A percentile compares a stretch with the other conserved stretches of the same genome.
Evolutionary conservation across 2,113 vertebrate species (phyloP).

Genomic region (Lonchura striata): DNA sequence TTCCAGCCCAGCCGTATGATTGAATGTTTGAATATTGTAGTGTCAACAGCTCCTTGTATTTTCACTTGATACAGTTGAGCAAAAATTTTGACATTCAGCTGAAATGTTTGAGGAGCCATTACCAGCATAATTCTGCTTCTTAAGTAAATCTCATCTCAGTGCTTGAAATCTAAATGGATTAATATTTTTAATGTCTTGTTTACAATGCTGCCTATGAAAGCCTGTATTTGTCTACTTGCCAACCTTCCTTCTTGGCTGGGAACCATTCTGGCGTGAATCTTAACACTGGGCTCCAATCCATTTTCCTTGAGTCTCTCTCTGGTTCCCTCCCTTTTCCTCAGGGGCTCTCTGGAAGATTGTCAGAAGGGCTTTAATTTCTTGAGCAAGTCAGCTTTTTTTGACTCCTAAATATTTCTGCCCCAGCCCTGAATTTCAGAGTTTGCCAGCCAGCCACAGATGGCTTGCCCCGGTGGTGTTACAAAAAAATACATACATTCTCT

Average conservation of each 20-base stretch:
- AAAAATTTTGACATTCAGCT: conserved; percentile 32
- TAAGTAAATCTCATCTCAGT: conserved; percentile 25
- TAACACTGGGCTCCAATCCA: conserved; percentile 65
- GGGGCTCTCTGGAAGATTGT: conserved; percentile 65
- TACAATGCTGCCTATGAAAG: conserved; percentile 67
- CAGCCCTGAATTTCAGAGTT: conserved; percentile 40
- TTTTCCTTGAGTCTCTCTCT: conserved; percentile 61
- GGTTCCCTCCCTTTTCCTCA: conserved; percentile 65
- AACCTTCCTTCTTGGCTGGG: conserved; percentile 65
- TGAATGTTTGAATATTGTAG: conserved; percentile 22
- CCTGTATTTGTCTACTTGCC: conserved; percentile 65
- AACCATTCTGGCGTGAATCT: conserved; percentile 63
- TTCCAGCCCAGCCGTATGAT: background rate
- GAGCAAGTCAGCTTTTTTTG: conserved; percentile 70
- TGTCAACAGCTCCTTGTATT: conserved; percentile 3
- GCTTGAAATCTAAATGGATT: conserved; percentile 50
- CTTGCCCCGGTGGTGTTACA: background rate
- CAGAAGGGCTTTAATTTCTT: conserved; percentile 73
- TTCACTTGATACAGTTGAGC: conserved; percentile 35
- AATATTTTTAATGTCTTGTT: conserved; percentile 67
- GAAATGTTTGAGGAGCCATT: conserved; percentile 51
- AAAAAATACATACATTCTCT: conserved; percentile 21
- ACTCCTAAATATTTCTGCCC: conserved; percentile 47
- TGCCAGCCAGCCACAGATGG: conserved; percentile 40
- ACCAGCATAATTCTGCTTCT: conserved; percentile 45